Evolutionary conservation across 2,888 invertebrate genomes (phyloP), one percentile per base, ranked within the genome.

Genomic region (Hoplodrina blanda): DNA sequence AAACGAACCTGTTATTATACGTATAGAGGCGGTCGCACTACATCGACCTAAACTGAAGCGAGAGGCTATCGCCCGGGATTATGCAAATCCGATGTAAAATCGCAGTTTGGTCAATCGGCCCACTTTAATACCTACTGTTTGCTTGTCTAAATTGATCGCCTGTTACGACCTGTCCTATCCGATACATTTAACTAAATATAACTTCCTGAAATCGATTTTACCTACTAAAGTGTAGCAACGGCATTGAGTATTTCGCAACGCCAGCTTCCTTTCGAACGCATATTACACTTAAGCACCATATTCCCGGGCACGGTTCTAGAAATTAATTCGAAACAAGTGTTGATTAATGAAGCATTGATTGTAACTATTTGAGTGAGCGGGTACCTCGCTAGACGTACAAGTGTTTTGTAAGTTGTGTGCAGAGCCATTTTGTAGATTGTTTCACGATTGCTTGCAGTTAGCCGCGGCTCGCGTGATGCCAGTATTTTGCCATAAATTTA

Each of bases 141-240:
- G 87, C 82, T 85, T 85, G 85, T 87, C 78, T 85, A 83, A 88
- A 89, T 84, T 81, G 82, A 83, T 80, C 78, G 71, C 71, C 80
- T 68, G 74, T 78, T 79, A 76, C 75, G 75, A 85, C 83, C 77
- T 83, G 84, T 86, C 81, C 84, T 79, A 85, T 82, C 77, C 85
- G 84, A 85, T 83, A 84, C 63, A 83, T 84, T 84, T 86, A 82
- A 41, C 41, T 41, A 13, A 41, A 37, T 37, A 37, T 37, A 41
- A 88, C 88, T 89, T 88, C 86, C 85, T 82, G 82, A 83, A 83
- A 76, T 61, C 73, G 74, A 85, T 83, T 81, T 76, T 72, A 46
- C 4, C 15, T 17, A 57, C 66, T 71, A 62, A 79, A 77, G 64
- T 85, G 74, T 76, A 79, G 74, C 65, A 84, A 79, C 68, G 55